Conservation (phyloP, 1,140 invertebrate species). For the Macrocentrus cingulum region DNA sequence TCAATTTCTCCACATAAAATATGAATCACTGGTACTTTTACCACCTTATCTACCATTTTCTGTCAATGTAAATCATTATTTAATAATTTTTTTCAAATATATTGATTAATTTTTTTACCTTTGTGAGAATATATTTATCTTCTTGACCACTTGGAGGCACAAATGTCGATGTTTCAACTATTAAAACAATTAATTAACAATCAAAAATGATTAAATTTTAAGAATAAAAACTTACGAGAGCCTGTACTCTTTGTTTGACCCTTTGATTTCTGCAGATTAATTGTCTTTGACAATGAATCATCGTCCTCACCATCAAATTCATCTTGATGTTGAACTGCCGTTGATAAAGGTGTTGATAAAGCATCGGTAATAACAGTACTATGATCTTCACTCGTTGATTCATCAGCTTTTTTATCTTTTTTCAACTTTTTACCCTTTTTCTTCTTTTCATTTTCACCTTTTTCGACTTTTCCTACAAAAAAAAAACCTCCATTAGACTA, state of each 20-base stretch:
- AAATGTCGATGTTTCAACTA: constrained; percentile 27
- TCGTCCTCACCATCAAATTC: constrained; percentile 38
- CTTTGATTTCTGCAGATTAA: constrained; percentile 3
- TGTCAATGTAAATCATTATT: constrained; percentile 42
- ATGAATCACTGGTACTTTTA: constrained; percentile 68
- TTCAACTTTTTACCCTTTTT: constrained; percentile 51
- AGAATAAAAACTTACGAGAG: not conserved
- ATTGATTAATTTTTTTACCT: constrained; percentile 34
- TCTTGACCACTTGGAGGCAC: constrained; percentile 54
- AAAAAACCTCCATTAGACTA: no score
- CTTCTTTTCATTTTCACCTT: constrained; percentile 35
- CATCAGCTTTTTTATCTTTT: constrained; percentile 36
- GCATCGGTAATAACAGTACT: constrained; percentile 34
- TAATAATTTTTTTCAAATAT: not conserved
- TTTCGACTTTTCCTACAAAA: constrained; percentile 40
- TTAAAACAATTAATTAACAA: constrained; percentile 1
- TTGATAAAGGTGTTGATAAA: constrained; percentile 35
- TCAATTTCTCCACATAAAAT: constrained; percentile 67
- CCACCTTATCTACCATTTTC: constrained; percentile 68
- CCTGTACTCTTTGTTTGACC: constrained; percentile 10
- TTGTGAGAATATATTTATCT: constrained; percentile 52
- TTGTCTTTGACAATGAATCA: not conserved
- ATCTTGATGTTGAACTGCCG: constrained; percentile 45
- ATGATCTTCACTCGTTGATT: constrained; percentile 9
- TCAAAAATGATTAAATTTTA: not conserved